phyloP scores from a whole-genome alignment of 1,140 invertebrate species.

The Drosophila nasuta region DNA sequence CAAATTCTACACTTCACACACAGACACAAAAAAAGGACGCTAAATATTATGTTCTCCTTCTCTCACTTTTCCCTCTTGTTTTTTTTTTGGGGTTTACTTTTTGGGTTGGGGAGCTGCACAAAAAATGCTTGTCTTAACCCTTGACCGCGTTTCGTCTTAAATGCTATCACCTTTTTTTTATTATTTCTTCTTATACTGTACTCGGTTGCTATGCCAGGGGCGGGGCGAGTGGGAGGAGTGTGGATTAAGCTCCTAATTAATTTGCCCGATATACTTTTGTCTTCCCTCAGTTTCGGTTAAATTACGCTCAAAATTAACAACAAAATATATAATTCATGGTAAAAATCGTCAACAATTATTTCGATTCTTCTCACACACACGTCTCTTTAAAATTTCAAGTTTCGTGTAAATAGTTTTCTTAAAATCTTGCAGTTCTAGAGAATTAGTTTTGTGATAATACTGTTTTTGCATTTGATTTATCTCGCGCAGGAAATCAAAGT shows the following conservation, averaged over 20 bases:
- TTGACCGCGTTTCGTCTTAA: conserved; percentile 41
- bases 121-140: conserved; percentile 48
- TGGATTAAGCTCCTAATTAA: conserved; percentile 47
- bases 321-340: conserved; percentile 47
- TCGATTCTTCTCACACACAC: conserved; percentile 9
- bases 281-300: conserved; percentile 20
- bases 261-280: conserved; percentile 23
- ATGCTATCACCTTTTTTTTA: conserved; percentile 63
- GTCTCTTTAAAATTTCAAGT: conserved; percentile 38
- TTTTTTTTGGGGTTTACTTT: neutral
- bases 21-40: conserved; percentile 45
- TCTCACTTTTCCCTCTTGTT: neutral
- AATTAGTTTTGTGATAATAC: conserved; percentile 51
- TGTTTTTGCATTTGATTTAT: conserved; percentile 42
- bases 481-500: conserved; percentile 28
- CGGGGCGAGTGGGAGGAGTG: neutral
- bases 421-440: conserved; percentile 44
- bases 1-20: conserved; percentile 14
- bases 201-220: conserved; percentile 18
- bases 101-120: conserved; percentile 15
- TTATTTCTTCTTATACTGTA: conserved; percentile 17
- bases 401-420: conserved; percentile 54
- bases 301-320: conserved; percentile 74
- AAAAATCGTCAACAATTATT: conserved; percentile 44
- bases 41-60: conserved; percentile 26